Evolutionary conservation across 2,888 invertebrate species (phyloP).

Genomic region (Andrena fulva): DNA sequence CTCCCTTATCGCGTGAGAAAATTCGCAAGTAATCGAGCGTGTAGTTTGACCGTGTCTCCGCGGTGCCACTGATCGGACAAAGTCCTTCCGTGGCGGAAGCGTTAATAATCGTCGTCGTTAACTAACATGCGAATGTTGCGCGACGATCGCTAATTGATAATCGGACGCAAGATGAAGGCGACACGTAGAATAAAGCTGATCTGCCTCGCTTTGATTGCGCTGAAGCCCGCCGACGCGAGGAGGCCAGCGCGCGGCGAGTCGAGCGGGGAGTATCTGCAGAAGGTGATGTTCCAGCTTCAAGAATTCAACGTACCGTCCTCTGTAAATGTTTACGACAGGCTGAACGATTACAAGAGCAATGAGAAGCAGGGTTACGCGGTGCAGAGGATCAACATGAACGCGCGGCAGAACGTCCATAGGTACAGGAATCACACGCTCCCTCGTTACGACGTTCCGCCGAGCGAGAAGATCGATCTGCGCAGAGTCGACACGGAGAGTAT

Average conservation of each 20-base stretch:
- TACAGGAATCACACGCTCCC: slow-evolving; percentile 39
- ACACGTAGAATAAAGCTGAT: slow-evolving; percentile 36
- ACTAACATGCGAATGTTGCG: neutral
- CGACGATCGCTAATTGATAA: neutral
- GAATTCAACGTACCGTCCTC: slow-evolving; percentile 69
- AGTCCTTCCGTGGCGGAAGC: too few species aligned
- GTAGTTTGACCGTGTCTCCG: neutral
- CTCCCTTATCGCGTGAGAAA: neutral
- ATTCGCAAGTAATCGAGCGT: neutral
- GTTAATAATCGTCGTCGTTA: neutral
- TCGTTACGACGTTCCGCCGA: neutral
- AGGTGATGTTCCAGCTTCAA: slow-evolving; percentile 76
- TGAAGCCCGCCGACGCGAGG: slow-evolving; percentile 40
- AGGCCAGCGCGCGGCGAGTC: slow-evolving; percentile 69
- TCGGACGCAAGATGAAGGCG: slow-evolving; percentile 36
- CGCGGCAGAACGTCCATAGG: slow-evolving; percentile 8
- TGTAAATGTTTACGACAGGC: slow-evolving; percentile 26
- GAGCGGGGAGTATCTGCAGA: slow-evolving; percentile 77
- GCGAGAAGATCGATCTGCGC: slow-evolving; percentile 34
- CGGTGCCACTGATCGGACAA: too few species aligned
- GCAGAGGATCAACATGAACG: slow-evolving; percentile 46
- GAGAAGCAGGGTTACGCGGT: slow-evolving; percentile 6
- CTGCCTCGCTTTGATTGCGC: slow-evolving; percentile 55
- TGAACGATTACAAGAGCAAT: slow-evolving; percentile 16
- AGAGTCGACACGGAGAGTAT: slow-evolving; percentile 27